These are phyloP conservation scores for Crocuta crocuta DNA, from an alignment of 2,113 vertebrate species.

Conservation along the genomic window DNA sequence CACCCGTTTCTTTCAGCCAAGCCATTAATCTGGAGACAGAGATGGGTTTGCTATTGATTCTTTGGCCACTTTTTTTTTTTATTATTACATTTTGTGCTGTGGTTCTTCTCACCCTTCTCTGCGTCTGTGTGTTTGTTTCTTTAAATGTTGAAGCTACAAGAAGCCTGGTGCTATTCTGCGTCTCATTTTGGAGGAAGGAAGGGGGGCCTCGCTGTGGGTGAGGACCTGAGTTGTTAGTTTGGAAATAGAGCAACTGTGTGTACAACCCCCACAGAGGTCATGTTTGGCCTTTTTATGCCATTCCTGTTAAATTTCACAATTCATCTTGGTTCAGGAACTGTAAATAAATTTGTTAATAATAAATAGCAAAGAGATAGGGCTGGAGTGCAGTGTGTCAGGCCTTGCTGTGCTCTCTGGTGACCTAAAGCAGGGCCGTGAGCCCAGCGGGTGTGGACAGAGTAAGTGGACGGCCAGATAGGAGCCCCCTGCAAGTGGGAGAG, in stretches of 20 bases:
- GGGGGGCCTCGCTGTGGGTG: slow-evolving; percentile 2
- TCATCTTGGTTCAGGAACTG: slow-evolving; percentile 27
- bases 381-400: background rate
- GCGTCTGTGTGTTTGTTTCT: slow-evolving; percentile 66
- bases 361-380: background rate
- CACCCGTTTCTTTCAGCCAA: slow-evolving; percentile 50
- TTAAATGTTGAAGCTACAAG: slow-evolving; percentile 63
- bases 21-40: slow-evolving; percentile 77
- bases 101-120: slow-evolving; percentile 68
- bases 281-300: slow-evolving; percentile 54
- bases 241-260: slow-evolving; percentile 57
- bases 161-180: slow-evolving; percentile 56
- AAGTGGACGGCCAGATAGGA: background rate
- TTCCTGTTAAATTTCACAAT: slow-evolving; percentile 43
- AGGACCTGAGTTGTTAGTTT: slow-evolving; percentile 68
- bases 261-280: background rate
- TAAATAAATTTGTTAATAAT: slow-evolving; percentile 65
- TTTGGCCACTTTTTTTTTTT: slow-evolving; percentile 42
- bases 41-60: slow-evolving; percentile 80
- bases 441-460: background rate
- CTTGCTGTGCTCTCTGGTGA: background rate
- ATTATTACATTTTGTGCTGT: slow-evolving; percentile 38
- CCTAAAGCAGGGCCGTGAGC: background rate
- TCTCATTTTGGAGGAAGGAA: slow-evolving; percentile 57
- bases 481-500: background rate